These are phyloP conservation scores for Paraplagusia blochii DNA, from an alignment of 2,113 vertebrate species.

Conservation along the genomic window DNA sequence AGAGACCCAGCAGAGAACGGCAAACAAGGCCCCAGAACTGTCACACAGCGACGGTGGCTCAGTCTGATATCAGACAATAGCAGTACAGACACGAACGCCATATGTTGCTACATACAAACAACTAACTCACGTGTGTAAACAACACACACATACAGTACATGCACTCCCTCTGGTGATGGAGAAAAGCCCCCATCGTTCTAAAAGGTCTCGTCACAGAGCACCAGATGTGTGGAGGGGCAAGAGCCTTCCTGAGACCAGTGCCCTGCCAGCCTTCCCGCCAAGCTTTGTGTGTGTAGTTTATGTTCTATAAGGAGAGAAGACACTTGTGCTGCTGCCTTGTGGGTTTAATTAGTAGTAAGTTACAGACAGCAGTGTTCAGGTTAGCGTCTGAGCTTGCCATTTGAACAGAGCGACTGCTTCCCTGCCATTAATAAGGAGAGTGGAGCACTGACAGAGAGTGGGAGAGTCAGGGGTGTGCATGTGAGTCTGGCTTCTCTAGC, in stretches of 20 bases:
- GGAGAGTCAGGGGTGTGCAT: conserved; percentile 43
- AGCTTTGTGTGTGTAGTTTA: conserved; percentile 26
- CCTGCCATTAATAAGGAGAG: conserved; percentile 57
- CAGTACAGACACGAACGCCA: conserved; percentile 3
- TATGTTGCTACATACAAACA: conserved; percentile 3
- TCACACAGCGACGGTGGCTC: conserved; percentile 3
- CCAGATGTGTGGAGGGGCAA: conserved; percentile 54
- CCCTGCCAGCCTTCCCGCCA: conserved; percentile 38
- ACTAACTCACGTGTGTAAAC: conserved; percentile 10
- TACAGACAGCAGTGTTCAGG: conserved; percentile 60
- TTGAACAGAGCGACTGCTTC: conserved; percentile 60
- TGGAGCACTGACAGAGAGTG: conserved; percentile 44
- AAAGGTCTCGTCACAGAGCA: conserved; percentile 74
- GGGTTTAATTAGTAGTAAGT: conserved; percentile 76
- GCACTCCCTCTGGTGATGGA: conserved; percentile 30
- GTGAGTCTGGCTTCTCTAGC: too few relatives aligned
- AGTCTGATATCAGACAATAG: conserved; percentile 1
- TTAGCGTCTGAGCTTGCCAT: conserved; percentile 61
- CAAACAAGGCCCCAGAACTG: conserved; percentile 14
- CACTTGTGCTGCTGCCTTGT: conserved; percentile 64
- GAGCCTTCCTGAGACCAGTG: conserved; percentile 53
- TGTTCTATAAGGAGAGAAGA: conserved; percentile 45
- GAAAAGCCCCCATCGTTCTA: conserved; percentile 60
- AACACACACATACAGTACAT: not conserved
- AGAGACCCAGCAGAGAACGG: conserved; percentile 33